Conservation (phyloP, 2,888 invertebrate species). For the Slavum lentiscoides region DNA sequence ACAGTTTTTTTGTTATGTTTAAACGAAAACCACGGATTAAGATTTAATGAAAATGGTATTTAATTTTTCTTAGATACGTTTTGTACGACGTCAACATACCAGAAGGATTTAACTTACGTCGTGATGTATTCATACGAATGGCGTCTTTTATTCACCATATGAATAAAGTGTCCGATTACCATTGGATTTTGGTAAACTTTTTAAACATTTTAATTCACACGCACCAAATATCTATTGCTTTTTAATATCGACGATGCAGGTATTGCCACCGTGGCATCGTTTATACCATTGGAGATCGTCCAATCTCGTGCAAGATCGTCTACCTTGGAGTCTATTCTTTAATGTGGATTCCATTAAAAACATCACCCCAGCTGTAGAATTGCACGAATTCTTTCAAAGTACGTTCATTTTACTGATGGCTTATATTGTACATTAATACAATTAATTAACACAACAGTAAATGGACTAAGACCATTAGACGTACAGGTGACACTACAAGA, state of each 20-base stretch:
- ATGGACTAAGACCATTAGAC: conserved; percentile 66
- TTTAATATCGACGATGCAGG: conserved; percentile 58
- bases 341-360: conserved; percentile 75
- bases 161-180: conserved; percentile 56
- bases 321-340: conserved; percentile 86
- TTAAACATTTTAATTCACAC: not conserved
- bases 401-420: conserved; percentile 54
- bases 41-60: not conserved
- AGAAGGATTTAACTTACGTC: conserved; percentile 94
- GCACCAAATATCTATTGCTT: not conserved
- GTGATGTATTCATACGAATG: conserved; percentile 94
- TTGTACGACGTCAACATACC: conserved; percentile 93
- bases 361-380: conserved; percentile 85
- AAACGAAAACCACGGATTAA: not conserved
- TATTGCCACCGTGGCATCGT: conserved; percentile 90
- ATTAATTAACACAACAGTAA: not conserved
- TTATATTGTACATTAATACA: not conserved
- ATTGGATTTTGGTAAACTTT: conserved; percentile 38
- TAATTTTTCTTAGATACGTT: conserved; percentile 65
- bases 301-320: conserved; percentile 65
- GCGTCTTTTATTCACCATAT: conserved; percentile 79
- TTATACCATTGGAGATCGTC: conserved; percentile 85
- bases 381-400: conserved; percentile 76
- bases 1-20: too few species aligned
- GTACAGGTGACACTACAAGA: conserved; percentile 80